These are phyloP conservation scores for Mugil cephalus DNA, from an alignment of 2,113 vertebrate species.

Conservation along the genomic window DNA sequence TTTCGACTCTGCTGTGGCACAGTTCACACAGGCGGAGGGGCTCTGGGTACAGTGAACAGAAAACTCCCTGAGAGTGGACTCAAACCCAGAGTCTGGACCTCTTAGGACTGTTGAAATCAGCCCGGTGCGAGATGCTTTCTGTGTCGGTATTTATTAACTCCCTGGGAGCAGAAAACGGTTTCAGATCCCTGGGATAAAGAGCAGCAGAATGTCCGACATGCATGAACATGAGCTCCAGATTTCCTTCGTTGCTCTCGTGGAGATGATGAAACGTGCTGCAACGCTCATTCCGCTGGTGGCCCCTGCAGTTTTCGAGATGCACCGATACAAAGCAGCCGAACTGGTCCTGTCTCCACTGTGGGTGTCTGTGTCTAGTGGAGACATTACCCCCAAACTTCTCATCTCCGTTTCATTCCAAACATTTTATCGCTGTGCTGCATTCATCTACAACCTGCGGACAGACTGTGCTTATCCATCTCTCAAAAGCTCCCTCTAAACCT, in stretches of 20 bases:
- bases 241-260: constrained; percentile 8
- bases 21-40: constrained; percentile 35
- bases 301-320: background rate
- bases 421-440: background rate
- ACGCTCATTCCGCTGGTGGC: background rate
- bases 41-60: constrained; percentile 52
- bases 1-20: constrained; percentile 38
- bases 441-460: background rate
- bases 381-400: background rate
- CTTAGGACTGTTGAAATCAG: background rate
- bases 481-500: background rate
- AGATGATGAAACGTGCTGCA: constrained; percentile 31
- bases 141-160: constrained; percentile 14
- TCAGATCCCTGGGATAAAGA: constrained; percentile 33
- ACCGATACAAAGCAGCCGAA: background rate
- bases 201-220: constrained; percentile 22
- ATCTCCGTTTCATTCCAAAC: background rate
- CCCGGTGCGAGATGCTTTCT: background rate
- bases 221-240: constrained; percentile 4
- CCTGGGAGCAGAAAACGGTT: constrained; percentile 40
- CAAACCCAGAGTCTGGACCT: constrained; percentile 53
- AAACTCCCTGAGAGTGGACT: constrained; percentile 77
- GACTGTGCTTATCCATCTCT: constrained; percentile 4
- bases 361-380: constrained; percentile 12
- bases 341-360: background rate